Percentiles rank a stretch among this genome's conserved stretches.
phyloP scores from a whole-genome alignment of 2,113 vertebrate genomes.

The Rostratula benghalensis region DNA sequence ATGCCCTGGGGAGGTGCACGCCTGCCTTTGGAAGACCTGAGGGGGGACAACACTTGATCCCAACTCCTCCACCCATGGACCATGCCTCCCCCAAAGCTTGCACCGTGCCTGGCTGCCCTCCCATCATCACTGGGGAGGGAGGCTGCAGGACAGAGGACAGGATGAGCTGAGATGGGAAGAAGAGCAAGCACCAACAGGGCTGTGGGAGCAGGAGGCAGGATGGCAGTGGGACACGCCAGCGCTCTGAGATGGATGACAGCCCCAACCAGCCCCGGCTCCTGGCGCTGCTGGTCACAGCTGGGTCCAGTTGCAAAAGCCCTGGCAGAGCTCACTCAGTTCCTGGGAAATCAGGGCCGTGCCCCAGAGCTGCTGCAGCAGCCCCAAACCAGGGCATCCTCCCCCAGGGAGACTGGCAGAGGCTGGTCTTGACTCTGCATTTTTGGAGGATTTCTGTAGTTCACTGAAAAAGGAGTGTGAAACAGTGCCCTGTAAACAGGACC shows the following conservation, averaged over 20 bases:
- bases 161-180: accelerated
- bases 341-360: background rate
- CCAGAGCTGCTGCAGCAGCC: accelerated
- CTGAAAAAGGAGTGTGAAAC: background rate
- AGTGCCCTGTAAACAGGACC: background rate
- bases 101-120: background rate
- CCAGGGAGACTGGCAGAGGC: background rate
- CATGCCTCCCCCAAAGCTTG: background rate
- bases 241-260: accelerated
- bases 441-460: background rate
- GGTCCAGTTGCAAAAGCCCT: background rate
- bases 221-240: accelerated
- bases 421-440: background rate
- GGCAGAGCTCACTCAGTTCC: background rate
- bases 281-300: accelerated
- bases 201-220: background rate
- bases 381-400: accelerated
- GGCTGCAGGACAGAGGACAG: accelerated
- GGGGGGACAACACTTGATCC: accelerated
- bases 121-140: background rate
- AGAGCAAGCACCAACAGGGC: background rate
- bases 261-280: background rate
- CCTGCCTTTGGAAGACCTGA: background rate
- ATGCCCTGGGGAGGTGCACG: background rate
- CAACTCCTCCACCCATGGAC: background rate